These are phyloP conservation scores for Dryococelus australis DNA, from an alignment of 2,888 invertebrate species.

Conservation along the genomic window DNA sequence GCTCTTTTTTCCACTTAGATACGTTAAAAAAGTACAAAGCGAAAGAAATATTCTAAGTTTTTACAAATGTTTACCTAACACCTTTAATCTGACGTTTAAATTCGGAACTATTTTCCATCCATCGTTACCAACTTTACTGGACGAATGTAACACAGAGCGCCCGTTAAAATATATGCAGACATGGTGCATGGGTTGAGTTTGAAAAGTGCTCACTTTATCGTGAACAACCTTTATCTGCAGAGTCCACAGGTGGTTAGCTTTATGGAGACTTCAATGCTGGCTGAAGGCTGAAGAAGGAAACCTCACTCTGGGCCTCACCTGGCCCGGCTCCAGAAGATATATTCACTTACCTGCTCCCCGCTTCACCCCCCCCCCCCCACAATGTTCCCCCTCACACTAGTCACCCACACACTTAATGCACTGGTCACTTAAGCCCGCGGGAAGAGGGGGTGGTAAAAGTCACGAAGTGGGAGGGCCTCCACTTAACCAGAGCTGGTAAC, in stretches of 20 bases:
- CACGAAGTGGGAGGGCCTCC: background rate
- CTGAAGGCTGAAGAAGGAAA: background rate
- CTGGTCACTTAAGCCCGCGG: conserved; percentile 4
- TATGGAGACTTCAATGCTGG: background rate
- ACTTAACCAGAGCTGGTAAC: background rate
- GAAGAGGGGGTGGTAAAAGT: background rate
- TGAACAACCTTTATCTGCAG: no score
- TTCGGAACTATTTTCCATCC: no score
- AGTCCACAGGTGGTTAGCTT: background rate
- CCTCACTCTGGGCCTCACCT: background rate
- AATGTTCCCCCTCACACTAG: background rate
- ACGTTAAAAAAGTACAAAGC: no score
- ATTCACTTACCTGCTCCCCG: background rate
- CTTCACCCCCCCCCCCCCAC: background rate
- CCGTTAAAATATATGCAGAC: no score
- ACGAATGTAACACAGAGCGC: no score
- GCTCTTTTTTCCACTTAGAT: no score
- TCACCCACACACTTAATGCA: background rate
- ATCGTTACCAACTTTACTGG: no score
- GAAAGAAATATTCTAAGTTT: no score
- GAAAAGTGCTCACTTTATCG: no score
- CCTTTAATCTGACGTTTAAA: no score
- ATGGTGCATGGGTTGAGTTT: no score
- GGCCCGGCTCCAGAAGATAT: background rate
- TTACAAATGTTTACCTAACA: no score